Base-by-base conservation (phyloP, 2,797 vertebrate genomes). In the Yasuhikotakia modesta region DNA sequence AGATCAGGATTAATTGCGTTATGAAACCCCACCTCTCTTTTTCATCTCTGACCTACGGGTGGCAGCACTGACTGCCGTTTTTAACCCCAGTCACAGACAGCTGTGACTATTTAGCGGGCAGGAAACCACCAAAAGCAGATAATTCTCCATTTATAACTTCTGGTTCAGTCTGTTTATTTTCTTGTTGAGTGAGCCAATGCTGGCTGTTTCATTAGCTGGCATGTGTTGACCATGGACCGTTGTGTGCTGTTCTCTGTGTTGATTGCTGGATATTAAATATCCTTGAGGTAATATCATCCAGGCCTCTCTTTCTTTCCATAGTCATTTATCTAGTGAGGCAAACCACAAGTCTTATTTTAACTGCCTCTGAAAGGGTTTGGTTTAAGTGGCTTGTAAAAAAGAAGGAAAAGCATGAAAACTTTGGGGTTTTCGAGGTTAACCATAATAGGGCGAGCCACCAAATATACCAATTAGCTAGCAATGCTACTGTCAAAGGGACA, bases 81-180 rank as follows among this genome's bases (percentile, higher is more conserved):
- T 11, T 70, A 46, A 64, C 45, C 86, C 85, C 85, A 87, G 87
- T 86, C 85, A 83, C 84, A 91, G 89, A 82, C 91, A 90, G 87
- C 90, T 90, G 87, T 86, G 89, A 79, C 85, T 90, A 87, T 88
- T 88, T 89, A 91, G 82, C 79, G 14, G 87, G 88, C 88, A 78
- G 71, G 66, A 80, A 85, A 84, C 87, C 88, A 86, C 87, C 89
- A 91, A 91, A 91, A 87, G 86, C 82, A 89, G 83, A 84, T 89
- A 84, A 88, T 90, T 91, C 85, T 90, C 88, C 90, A 90, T 90
- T 87, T 85, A 86, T 73, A 68, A 82, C 88, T 90, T 90, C 84
- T 85, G 82, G 87, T 82, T 84, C 73, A 87, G 84, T 90, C 85
- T 87, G 85, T 90, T 92, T 89, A 87, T 89, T 87, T 90, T 88